Base-by-base conservation (phyloP, 2,888 invertebrate species). In the Galeruca laticollis region DNA sequence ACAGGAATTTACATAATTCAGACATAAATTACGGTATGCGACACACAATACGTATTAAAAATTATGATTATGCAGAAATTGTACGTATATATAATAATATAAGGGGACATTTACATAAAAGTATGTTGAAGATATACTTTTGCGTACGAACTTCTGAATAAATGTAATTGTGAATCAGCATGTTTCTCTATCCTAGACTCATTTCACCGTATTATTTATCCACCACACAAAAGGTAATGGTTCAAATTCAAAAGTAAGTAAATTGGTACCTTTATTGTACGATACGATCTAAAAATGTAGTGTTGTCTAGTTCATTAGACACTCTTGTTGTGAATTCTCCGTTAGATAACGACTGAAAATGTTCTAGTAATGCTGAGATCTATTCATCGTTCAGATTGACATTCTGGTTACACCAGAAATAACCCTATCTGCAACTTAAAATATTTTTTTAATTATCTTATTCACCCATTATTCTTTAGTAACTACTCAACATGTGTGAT, bases 51-150 rank as follows among this genome's bases (percentile, higher is more conserved):
- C 70, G 35, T 70, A 56, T 64, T 75, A 70, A 73, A 76, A 75
- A 73, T 76, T 71, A 69, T 75, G 75, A 76, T 77, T 74, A 76
- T 76, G 73, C 74, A 75, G 66, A 74, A 76, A 76, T 64, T 67
- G 70, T 73, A 72, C 65, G 64, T 69, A 69, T 71, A 73, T 73
- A 72, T 75, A 73, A 76, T 75, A 73, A 74, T 54, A 65, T 67
- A 71, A 70, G 60, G 67, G 69, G 51, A 60, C 51, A 75, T 75
- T 74, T 70, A 61, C 73, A 72, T 73, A 76, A 71, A 60, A 68
- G 33, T 49, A 66, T 63, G 61, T 63, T 69, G 49, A 64, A 69
- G 69, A 70, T 60, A 54, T 56, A 54, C 60, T 51, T 62, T 59
- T 51, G 56, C 62, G 40, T 60, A 59, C 57, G 57, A 59, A 11